Evolutionary conservation across 2,888 invertebrate species (phyloP).

Genomic region (Leptinotarsa tumamoca): DNA sequence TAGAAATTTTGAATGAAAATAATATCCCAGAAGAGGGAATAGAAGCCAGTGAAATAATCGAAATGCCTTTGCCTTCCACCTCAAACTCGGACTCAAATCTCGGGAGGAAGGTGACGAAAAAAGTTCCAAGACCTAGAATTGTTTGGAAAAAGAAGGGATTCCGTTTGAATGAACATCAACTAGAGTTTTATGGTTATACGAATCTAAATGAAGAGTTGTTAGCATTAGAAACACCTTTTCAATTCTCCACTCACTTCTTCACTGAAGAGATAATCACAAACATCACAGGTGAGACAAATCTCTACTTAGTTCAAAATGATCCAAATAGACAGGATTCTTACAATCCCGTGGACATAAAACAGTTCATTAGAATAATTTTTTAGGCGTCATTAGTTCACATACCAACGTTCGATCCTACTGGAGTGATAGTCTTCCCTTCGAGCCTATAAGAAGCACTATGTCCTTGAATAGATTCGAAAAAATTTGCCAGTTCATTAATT

Average conservation of each 20-base stretch:
- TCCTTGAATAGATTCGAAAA: neutral
- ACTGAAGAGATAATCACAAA: neutral
- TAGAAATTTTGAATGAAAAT: neutral
- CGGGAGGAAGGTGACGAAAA: neutral
- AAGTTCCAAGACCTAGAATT: neutral
- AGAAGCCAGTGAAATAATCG: neutral
- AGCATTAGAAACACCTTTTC: neutral
- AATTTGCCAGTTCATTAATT: neutral
- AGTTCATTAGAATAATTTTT: neutral
- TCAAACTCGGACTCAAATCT: neutral
- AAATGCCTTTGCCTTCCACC: neutral
- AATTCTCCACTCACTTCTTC: neutral
- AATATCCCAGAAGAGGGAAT: neutral
- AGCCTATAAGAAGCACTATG: conserved; percentile 3
- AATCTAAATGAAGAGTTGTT: conserved; percentile 3
- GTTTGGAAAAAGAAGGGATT: no score
- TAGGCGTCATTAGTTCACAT: neutral
- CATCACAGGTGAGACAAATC: neutral
- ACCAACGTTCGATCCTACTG: neutral
- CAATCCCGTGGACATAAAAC: neutral
- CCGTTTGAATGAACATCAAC: no score
- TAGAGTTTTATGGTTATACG: neutral
- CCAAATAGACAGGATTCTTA: neutral
- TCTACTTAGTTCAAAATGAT: neutral
- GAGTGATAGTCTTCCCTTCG: neutral